phyloP scores from a whole-genome alignment of 2,888 invertebrate genomes.

The Laspeyria flexula region DNA sequence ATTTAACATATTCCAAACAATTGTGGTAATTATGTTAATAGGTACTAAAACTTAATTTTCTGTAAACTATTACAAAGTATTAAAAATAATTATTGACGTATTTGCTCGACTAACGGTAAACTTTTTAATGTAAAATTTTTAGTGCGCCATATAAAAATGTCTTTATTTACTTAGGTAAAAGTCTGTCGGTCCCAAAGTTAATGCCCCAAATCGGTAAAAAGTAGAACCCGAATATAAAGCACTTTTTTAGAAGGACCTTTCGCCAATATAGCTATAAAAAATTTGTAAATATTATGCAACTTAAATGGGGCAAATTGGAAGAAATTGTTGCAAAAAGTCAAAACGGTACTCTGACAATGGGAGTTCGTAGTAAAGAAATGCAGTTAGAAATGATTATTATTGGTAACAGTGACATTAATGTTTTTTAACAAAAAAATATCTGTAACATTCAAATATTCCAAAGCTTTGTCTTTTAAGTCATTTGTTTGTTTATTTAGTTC shows the following conservation, averaged over 20 bases:
- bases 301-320: conserved; percentile 54
- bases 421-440: conserved; percentile 25
- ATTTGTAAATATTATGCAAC: conserved; percentile 56
- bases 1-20: conserved; percentile 6
- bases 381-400: conserved; percentile 50
- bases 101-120: conserved; percentile 53
- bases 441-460: conserved; percentile 23
- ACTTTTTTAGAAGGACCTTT: conserved; percentile 54
- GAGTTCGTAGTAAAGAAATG: conserved; percentile 54
- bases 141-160: conserved; percentile 67
- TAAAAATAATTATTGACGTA: conserved; percentile 29
- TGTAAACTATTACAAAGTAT: conserved; percentile 27
- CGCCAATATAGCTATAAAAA: conserved; percentile 42
- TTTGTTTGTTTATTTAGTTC: not conserved
- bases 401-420: conserved; percentile 39
- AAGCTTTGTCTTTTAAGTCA: not conserved
- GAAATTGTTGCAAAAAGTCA: conserved; percentile 57
- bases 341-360: conserved; percentile 53
- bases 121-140: conserved; percentile 44
- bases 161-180: conserved; percentile 74
- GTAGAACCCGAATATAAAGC: conserved; percentile 73
- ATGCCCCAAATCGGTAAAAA: conserved; percentile 79
- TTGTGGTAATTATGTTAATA: conserved; percentile 35
- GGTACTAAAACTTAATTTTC: conserved; percentile 48
- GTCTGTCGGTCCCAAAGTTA: conserved; percentile 50